Conservation (phyloP, 2,113 vertebrate genomes). For the Petroica traversi region DNA sequence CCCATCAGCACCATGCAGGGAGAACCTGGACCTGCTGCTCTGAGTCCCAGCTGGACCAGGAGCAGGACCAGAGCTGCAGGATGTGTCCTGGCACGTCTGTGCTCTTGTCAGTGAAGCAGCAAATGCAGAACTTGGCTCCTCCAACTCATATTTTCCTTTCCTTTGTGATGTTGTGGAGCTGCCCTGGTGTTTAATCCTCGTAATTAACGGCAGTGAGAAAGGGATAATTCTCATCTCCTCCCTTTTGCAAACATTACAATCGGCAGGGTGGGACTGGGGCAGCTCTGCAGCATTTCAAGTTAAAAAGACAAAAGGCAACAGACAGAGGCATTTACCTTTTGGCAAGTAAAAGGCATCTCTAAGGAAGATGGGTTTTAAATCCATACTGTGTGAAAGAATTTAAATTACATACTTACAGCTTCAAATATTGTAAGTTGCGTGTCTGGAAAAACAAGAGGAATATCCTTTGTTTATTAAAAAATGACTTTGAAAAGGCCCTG, state of each 20-base stretch:
- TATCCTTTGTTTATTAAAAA: background rate
- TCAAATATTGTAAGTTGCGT: background rate
- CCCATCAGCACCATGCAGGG: fast-evolving
- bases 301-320: background rate
- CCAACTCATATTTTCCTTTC: background rate
- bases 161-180: background rate
- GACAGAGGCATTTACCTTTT: constrained; percentile 21
- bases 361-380: background rate
- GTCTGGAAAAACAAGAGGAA: background rate
- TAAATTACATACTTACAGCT: background rate
- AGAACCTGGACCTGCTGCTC: background rate
- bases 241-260: background rate
- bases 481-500: constrained; percentile 18
- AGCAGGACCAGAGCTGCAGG: background rate
- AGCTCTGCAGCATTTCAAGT: background rate
- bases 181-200: background rate
- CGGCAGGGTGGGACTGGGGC: background rate
- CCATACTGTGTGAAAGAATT: background rate
- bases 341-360: background rate
- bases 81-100: background rate
- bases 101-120: background rate
- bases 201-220: background rate
- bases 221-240: background rate
- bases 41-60: background rate
- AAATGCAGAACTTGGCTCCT: background rate